A percentile compares a stretch with the other conserved stretches of the same genome.
phyloP scores from a whole-genome alignment of 2,113 vertebrate species.

The Tautogolabrus adspersus region DNA sequence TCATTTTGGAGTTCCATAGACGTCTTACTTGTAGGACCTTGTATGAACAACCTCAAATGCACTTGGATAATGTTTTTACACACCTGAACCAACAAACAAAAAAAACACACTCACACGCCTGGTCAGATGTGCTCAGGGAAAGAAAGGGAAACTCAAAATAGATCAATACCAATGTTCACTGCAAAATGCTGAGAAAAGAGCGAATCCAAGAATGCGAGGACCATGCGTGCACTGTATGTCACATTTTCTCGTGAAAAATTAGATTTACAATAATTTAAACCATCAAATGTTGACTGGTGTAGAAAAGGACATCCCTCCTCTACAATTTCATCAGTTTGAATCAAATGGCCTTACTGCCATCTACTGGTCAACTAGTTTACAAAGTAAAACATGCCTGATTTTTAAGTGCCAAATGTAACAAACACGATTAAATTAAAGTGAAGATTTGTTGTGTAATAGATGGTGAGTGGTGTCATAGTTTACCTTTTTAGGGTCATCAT shows the following conservation, averaged over 20 bases:
- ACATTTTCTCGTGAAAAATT: too few relatives aligned
- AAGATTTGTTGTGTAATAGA: background rate
- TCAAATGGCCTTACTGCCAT: constrained; percentile 55
- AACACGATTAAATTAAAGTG: background rate
- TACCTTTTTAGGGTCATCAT: constrained; percentile 92
- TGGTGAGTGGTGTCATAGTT: background rate
- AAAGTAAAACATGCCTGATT: too few relatives aligned
- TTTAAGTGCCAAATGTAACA: background rate
- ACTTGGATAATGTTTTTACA: constrained; percentile 8
- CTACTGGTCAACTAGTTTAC: constrained; percentile 40
- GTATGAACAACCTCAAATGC: background rate
- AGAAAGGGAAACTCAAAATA: background rate
- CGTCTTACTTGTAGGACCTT: background rate
- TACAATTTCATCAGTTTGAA: background rate
- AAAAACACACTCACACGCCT: constrained; percentile 31
- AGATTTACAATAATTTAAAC: background rate
- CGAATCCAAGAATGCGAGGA: too few relatives aligned
- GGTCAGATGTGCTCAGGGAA: constrained; percentile 37
- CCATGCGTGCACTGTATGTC: too few relatives aligned
- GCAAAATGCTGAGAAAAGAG: background rate
- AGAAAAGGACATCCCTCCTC: too few relatives aligned
- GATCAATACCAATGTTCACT: too few relatives aligned
- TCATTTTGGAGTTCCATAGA: background rate
- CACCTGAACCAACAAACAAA: constrained; percentile 26
- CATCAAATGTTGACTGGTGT: background rate